Evolutionary conservation across 2,888 invertebrate species (phyloP), one percentile per base, ranked within the genome.

Genomic region (Metellina segmentata): DNA sequence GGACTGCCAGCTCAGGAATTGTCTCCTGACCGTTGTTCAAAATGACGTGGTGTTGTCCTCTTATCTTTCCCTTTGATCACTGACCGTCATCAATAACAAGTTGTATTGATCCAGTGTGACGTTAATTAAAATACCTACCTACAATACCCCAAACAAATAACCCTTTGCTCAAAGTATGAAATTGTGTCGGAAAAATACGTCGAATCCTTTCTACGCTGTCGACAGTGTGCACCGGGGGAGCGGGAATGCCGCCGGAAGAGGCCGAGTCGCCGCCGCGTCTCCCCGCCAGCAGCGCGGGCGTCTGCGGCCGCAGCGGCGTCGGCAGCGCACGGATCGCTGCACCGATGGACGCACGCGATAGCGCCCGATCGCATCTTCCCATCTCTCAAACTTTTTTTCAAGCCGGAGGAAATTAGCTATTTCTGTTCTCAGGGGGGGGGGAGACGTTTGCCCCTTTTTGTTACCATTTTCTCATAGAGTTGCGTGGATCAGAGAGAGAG

Each of bases 311-410:
- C 69, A n/a, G 53, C 13, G n/a, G 49, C 79, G 71, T 53, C 34
- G 71, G 74, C 69, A 70, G 82, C 49, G 51, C 19, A 90, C 89
- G 89, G 89, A 90, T 90, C 89, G 89, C 52, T 90, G 89, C 83
- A 61, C 83, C 89, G 89, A 90, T 90, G 71, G 72, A 48, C 51
- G 83, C 9, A n/a, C 13, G 72, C 72, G 89, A 90, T 90, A 90
- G 78, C 78, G 89, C 51, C 83, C 34, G 34, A 34, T 34, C 34
- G 34, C 34, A 2, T 4, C 19, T 34, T 34, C 34, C 34, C 34
- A 34, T 34, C 34, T 34, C 34, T 34, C 4, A 4, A 34, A 9
- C 9, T 61, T 61, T 61, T 61, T 61, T 11, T 11, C n/a, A n/a
- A 11, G 61, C 9, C 34, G 1, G 34, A 19, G 52, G 53, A 52